Evolutionary conservation across 2,888 invertebrate genomes (phyloP), one percentile per base, ranked within the genome.

Genomic region (Sarcophaga subvicina): DNA sequence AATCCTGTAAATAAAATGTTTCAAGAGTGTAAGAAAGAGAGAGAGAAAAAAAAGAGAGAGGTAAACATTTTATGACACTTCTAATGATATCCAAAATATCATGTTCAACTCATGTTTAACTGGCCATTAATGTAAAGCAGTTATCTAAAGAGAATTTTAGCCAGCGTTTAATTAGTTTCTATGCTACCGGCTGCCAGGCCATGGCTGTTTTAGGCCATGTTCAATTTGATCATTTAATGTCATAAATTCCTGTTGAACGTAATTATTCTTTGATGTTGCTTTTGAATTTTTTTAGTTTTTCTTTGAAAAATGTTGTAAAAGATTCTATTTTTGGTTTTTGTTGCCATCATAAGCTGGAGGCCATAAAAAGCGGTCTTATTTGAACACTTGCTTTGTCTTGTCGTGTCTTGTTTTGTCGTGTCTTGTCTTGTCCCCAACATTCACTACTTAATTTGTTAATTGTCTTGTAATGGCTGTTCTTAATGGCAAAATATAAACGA

Each of bases 21-120:
- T 1, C 54, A 54, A 54, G 54, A 54, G 5, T 4, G 17, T 3
- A 54, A 54, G 14, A 49, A 14, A 14, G 14, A 49, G 4, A 54
- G 17, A 17, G 17, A 54, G 12, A 22, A 22, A 1, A 22, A 22
- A 22, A 22, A 54, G 54, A 54, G 17, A 14, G 12, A 54, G 14
- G 5, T 2, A 2, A 14, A 54, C 17, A 12, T 87, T 89, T 89
- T 89, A 89, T 89, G 89, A 88, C 89, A 89, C 88, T 86, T 89
- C 87, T 86, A 88, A 88, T 89, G 88, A 89, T 88, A 82, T 84
- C 82, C 84, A 66, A 83, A 60, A 59, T 17, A 70, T 70, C 63
- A 76, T 77, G 45, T 66, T 84, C 47, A 25, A 11, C 27, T 71
- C n/a, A 54, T 12, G 47, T 45, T n/a, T 4, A 62, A 6, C 45